Percentiles rank a stretch among this genome's conserved stretches.
phyloP scores from a whole-genome alignment of 2,113 vertebrate species.

The Paedocypris sp. region DNA sequence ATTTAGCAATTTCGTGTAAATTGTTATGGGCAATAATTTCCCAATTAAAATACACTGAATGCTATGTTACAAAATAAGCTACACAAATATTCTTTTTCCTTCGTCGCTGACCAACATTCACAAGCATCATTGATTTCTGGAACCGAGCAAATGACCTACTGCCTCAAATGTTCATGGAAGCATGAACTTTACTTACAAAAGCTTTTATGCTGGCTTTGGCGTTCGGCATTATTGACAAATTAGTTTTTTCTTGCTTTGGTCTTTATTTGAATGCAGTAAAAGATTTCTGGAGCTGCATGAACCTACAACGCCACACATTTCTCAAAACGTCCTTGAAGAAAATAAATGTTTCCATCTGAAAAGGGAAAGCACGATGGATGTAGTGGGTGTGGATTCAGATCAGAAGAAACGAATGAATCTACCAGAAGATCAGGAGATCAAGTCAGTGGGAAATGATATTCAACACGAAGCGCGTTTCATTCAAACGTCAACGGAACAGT shows the following conservation, averaged over 20 bases:
- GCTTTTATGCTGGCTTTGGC: too few relatives aligned
- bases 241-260: too few relatives aligned
- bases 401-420: not conserved
- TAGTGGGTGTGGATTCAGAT: conserved; percentile 1
- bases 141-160: conserved; percentile 14
- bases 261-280: not conserved
- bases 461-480: not conserved
- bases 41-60: too few relatives aligned
- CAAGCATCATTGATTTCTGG: not conserved
- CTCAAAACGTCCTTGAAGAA: not conserved
- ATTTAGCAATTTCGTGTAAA: too few relatives aligned
- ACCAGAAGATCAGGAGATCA: too few relatives aligned
- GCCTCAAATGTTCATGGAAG: conserved; percentile 11
- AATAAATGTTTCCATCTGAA: conserved; percentile 3
- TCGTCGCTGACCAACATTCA: too few relatives aligned
- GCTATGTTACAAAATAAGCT: too few relatives aligned
- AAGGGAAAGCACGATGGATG: not conserved
- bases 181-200: conserved; percentile 14
- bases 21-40: too few relatives aligned
- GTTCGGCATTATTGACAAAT: conserved; percentile 1
- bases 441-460: too few relatives aligned
- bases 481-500: too few relatives aligned
- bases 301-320: not conserved
- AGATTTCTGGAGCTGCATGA: not conserved
- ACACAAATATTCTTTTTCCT: too few relatives aligned